Evolutionary conservation across 2,113 vertebrate species (phyloP).

Genomic region (Tragelaphus imberbis): DNA sequence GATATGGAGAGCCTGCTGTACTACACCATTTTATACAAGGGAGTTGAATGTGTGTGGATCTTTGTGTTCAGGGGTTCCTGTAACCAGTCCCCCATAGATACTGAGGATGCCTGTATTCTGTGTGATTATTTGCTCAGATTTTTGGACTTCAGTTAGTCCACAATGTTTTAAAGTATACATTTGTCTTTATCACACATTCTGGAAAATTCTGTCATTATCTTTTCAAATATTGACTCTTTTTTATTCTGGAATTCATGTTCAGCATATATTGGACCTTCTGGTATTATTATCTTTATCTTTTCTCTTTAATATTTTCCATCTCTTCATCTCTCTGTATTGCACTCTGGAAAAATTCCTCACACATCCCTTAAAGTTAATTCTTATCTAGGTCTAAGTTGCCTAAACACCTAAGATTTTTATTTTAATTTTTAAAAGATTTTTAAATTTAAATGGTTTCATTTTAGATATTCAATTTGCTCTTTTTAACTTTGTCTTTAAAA

Average conservation of each 20-base stretch:
- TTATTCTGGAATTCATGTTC: background rate
- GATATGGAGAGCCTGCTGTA: background rate
- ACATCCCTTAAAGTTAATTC: background rate
- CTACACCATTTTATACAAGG: background rate
- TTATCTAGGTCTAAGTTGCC: background rate
- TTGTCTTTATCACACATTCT: background rate
- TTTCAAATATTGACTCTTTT: background rate
- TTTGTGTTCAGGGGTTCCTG: background rate
- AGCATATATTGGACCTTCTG: background rate
- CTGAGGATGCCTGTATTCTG: background rate
- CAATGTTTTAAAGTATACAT: background rate
- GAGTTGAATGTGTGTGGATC: background rate
- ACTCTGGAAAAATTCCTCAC: background rate
- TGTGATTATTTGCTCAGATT: background rate
- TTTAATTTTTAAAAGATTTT: background rate
- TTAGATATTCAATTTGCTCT: background rate
- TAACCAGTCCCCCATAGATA: background rate
- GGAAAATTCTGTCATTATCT: background rate
- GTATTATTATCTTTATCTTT: background rate
- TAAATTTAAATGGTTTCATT: constrained; percentile 13
- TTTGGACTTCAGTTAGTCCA: background rate
- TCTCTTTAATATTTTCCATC: background rate
- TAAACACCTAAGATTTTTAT: background rate
- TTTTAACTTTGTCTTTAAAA: background rate
- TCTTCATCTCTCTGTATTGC: background rate